phyloP scores from a whole-genome alignment of 2,113 vertebrate species.

The Machaerirhynchus nigripectus region DNA sequence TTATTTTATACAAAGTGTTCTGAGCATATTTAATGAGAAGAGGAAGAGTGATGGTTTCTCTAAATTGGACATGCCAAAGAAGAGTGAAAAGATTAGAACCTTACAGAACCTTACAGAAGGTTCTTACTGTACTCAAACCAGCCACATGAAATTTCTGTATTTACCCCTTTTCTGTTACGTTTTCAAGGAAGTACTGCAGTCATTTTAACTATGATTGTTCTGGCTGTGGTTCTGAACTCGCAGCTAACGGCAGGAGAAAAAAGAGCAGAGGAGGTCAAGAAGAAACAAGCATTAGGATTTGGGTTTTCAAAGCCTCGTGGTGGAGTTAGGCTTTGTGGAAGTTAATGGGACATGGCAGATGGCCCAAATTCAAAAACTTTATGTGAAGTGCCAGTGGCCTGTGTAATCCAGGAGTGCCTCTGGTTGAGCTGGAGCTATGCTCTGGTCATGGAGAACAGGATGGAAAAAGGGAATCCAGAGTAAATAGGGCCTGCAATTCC shows the following conservation, averaged over 20 bases:
- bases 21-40: not conserved
- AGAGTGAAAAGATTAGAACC: not conserved
- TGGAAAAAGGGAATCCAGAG: not conserved
- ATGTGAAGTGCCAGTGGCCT: not conserved
- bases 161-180: not conserved
- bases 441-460: not conserved
- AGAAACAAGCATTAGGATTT: not conserved
- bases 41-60: not conserved
- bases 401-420: not conserved
- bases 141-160: not conserved
- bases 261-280: conserved; percentile 3
- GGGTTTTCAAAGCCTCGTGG: not conserved
- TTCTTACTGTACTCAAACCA: not conserved
- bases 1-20: conserved; percentile 14
- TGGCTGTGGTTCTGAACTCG: not conserved
- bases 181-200: not conserved
- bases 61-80: not conserved
- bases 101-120: not conserved
- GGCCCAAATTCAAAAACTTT: not conserved
- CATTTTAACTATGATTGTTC: not conserved
- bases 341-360: conserved; percentile 11
- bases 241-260: not conserved
- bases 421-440: not conserved
- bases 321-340: not conserved
- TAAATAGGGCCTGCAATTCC: not conserved